Base-by-base conservation (phyloP, 2,113 vertebrate genomes). In the Tachysurus vachellii region DNA sequence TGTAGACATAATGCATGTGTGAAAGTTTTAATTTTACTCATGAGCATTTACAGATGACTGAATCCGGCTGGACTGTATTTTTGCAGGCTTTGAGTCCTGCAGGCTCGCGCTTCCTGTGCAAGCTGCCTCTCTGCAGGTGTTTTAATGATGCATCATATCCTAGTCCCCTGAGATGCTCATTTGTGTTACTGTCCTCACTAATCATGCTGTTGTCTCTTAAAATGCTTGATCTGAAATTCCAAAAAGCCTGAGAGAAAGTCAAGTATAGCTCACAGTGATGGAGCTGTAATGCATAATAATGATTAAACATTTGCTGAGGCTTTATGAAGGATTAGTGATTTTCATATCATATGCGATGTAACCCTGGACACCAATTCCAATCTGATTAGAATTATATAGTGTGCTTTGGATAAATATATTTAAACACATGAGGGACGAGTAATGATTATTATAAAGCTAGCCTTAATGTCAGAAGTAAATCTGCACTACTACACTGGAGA, bases 111-210 rank as follows among this genome's bases (percentile, higher is more conserved):
- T 70, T 86, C 31, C 59, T 64, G 85, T 57, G 11, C 23, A 31
- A 17, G 73, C 84, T 84, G 66, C 64, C 77, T 85, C 57, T 80
- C 76, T 86, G 88, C 88, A 87, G 88, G 80, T 83, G 87, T 85
- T 88, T 88, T 87, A 88, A 90, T 90, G 88, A 88, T 88, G 86
- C 75, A 89, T 85, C 68, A 42, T 47, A 70, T 76, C 66, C 57
- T 64, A 28, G 75, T 87, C 88, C 73, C 85, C 57, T 36, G 85
- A 89, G 89, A 89, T 64, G 31, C 85, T 84, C 75, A 88, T 91
- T 88, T 88, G 83, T 85, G 75, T 82, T 85, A 81, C 53, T 76
- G 59, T 84, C 66, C 70, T 82, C 50, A 36, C 85, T 88, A 86
- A 66, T 88, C n/a, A 54, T 70, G 56, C 70, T 90, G 71, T 91